A percentile compares a stretch with the other conserved stretches of the same genome.
Conservation (phyloP, 1,140 invertebrate species). For the Lordiphosa clarofinis region DNA sequence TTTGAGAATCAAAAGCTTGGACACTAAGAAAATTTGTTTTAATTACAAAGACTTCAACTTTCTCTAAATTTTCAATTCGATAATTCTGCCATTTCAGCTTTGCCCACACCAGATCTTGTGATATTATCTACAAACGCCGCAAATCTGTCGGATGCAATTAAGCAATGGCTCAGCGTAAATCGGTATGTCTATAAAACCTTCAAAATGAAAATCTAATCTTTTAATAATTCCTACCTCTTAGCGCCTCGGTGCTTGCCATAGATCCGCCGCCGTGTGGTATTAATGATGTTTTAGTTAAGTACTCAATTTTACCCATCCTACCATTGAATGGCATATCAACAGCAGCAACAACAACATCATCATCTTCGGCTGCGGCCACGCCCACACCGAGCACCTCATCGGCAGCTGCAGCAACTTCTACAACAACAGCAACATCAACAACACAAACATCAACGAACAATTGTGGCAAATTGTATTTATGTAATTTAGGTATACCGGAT, state of each 20-base stretch:
- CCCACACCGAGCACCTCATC: slow-evolving; percentile 43
- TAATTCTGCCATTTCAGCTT: slow-evolving; percentile 23
- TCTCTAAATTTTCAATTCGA: neutral
- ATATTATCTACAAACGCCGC: slow-evolving; percentile 73
- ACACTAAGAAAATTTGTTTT: no score
- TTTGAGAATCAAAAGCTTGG: no score
- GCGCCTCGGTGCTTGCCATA: slow-evolving; percentile 89
- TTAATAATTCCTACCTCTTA: slow-evolving; percentile 31
- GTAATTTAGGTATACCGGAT: slow-evolving; percentile 90
- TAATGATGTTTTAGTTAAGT: slow-evolving; percentile 86
- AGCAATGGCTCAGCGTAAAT: slow-evolving; percentile 86
- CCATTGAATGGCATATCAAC: slow-evolving; percentile 83
- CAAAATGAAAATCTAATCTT: neutral
- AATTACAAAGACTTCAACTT: neutral
- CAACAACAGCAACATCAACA: slow-evolving; percentile 14
- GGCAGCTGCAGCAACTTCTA: slow-evolving; percentile 21
- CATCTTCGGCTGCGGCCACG: slow-evolving; percentile 34
- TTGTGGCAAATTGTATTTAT: slow-evolving; percentile 90
- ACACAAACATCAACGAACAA: slow-evolving; percentile 80
- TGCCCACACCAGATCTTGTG: slow-evolving; percentile 78
- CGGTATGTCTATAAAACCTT: slow-evolving; percentile 31
- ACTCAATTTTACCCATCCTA: slow-evolving; percentile 87
- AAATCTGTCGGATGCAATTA: slow-evolving; percentile 61
- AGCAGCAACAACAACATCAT: slow-evolving; percentile 29
- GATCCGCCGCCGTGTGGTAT: slow-evolving; percentile 88